phyloP scores from a whole-genome alignment of 2,797 vertebrate genomes.

The Sternotherus odoratus region DNA sequence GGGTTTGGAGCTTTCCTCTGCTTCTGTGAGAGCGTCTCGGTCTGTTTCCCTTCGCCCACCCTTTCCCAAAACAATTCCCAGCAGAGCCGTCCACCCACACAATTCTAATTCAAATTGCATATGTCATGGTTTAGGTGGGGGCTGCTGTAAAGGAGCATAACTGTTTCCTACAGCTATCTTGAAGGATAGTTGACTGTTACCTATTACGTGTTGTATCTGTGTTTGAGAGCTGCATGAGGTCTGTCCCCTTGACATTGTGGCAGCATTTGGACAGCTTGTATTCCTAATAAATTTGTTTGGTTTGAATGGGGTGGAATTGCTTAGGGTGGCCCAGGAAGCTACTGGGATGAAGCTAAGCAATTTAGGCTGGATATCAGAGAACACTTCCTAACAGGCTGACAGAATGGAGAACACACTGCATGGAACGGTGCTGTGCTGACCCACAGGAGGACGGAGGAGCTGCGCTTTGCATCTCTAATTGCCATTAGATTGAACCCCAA shows the following conservation, averaged over 20 bases:
- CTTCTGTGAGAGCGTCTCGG: neutral
- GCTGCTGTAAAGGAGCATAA: neutral
- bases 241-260: neutral
- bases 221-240: neutral
- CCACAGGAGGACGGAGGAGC: neutral
- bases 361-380: neutral
- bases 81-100: neutral
- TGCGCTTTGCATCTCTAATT: neutral
- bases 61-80: neutral
- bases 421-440: no score
- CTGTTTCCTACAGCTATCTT: neutral
- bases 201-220: neutral
- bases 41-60: neutral
- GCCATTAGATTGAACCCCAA: neutral
- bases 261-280: neutral
- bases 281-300: neutral
- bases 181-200: neutral
- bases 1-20: neutral
- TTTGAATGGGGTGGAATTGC: neutral
- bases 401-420: no score
- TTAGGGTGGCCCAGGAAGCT: neutral
- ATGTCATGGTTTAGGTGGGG: neutral
- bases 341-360: neutral
- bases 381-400: neutral
- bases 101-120: neutral